Evolutionary conservation across 2,113 vertebrate species (phyloP), one percentile per base, ranked within the genome.

Genomic region (Etheostoma cragini): DNA sequence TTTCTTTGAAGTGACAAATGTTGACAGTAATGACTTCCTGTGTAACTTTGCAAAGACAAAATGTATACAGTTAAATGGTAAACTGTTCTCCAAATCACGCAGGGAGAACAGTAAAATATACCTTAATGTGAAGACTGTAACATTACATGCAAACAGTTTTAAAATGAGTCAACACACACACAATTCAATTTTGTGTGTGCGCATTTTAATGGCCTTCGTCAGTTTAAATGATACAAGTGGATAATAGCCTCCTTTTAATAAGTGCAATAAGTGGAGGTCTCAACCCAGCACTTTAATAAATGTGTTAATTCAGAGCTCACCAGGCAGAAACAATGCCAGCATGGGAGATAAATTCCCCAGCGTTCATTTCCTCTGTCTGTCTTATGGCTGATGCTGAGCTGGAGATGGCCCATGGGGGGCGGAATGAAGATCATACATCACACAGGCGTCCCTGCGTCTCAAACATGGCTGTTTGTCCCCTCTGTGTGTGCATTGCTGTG

Each of bases 281-380:
- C 88, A 91, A 91, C 85, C 91, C 88, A 70, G 81, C 87, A 91
- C 89, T 94, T 95, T 94, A 95, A 95, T 95, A 94, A 94, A 94
- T 93, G 92, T 91, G 90, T 93, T 94, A 90, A 95, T 94, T 92
- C 89, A 58, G 80, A 89, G 68, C 89, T 91, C 92, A 88, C 83
- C 81, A 78, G 87, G 91, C 89, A 83, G 88, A 91, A 90, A 94
- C 91, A 91, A 88, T 82, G 90, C 80, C 91, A 89, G 90, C 87
- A 81, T 80, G 84, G 62, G 90, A 93, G 92, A 94, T 91, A 82
- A 91, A 92, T 94, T 88, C 87, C 91, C 80, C 70, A 50, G 77
- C 49, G 56, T 87, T 93, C 90, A 94, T 94, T 94, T 92, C 91
- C 89, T 92, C 88, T 87, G 84, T 87, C 88, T 89, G 87, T 90